Percentiles rank a stretch among this genome's conserved stretches.
Conservation (phyloP, 2,888 invertebrate species). For the Eilema caniola region DNA sequence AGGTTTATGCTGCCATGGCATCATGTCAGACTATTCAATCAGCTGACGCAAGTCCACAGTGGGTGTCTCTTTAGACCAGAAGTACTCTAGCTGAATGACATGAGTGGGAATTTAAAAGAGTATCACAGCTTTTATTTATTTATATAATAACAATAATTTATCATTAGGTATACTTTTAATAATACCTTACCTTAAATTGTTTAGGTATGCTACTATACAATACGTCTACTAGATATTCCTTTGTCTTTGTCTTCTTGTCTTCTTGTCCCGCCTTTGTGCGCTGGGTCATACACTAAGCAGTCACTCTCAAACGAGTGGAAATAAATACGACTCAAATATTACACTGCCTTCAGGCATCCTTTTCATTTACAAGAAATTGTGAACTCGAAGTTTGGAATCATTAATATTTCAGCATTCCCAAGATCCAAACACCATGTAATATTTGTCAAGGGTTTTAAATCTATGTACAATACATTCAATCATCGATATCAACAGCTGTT, state of each 20-base stretch:
- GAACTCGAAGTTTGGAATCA: neutral
- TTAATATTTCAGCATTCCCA: neutral
- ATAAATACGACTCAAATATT: neutral
- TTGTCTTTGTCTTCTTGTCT: too few species aligned
- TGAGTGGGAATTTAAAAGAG: too few species aligned
- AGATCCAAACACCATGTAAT: neutral
- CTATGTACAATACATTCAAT: conserved; percentile 9
- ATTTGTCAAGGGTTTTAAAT: neutral
- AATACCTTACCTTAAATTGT: too few species aligned
- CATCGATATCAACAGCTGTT: conserved; percentile 28
- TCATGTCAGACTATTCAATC: neutral
- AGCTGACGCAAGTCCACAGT: neutral
- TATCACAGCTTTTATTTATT: too few species aligned
- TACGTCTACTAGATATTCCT: neutral
- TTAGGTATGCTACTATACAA: too few species aligned
- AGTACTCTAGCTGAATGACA: too few species aligned
- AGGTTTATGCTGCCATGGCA: neutral
- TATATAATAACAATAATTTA: too few species aligned
- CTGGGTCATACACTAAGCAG: neutral
- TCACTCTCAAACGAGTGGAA: neutral
- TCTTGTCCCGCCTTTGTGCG: neutral
- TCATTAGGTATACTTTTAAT: too few species aligned
- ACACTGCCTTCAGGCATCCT: neutral
- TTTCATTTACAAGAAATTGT: neutral
- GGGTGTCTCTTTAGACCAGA: neutral